These are phyloP conservation scores for Tenthredo livida DNA, from an alignment of 2,888 invertebrate genomes.

Conservation along the genomic window DNA sequence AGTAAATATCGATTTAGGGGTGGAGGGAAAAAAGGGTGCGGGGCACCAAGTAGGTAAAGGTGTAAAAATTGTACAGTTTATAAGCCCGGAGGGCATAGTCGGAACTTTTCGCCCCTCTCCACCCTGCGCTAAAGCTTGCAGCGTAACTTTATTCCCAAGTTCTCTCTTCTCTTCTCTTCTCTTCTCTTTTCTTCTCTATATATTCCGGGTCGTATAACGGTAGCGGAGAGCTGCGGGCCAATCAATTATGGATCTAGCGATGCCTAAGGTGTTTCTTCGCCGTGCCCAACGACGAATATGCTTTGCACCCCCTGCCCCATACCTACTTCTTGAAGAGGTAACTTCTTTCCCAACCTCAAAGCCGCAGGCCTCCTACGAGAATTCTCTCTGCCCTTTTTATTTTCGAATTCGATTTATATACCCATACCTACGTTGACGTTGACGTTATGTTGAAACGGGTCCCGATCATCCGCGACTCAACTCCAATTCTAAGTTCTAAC, in stretches of 20 bases:
- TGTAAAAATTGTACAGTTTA: slow-evolving; percentile 61
- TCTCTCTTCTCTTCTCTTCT: slow-evolving; percentile 37
- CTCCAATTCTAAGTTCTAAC: background rate
- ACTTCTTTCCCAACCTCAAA: background rate
- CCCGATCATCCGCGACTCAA: background rate
- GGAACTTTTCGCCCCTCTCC: slow-evolving; percentile 32
- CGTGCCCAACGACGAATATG: slow-evolving; percentile 31
- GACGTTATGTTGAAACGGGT: background rate
- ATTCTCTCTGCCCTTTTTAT: background rate
- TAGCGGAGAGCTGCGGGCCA: slow-evolving; percentile 46
- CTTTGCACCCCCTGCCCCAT: background rate
- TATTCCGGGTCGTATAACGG: background rate
- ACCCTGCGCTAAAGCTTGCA: slow-evolving; percentile 10
- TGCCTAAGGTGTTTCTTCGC: slow-evolving; percentile 45
- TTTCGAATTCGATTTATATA: background rate
- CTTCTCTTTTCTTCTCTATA: slow-evolving; percentile 23
- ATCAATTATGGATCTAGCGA: slow-evolving; percentile 51
- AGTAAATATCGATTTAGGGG: slow-evolving; percentile 28
- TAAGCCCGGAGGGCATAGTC: slow-evolving; percentile 53
- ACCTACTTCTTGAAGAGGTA: background rate
- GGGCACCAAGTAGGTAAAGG: slow-evolving; percentile 23
- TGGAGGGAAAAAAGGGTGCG: background rate
- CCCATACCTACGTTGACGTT: background rate
- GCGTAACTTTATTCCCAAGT: slow-evolving; percentile 45
- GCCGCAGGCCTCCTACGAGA: slow-evolving; percentile 9